Conservation (phyloP, 2,888 invertebrate species). For the Maniola hyperantus region DNA sequence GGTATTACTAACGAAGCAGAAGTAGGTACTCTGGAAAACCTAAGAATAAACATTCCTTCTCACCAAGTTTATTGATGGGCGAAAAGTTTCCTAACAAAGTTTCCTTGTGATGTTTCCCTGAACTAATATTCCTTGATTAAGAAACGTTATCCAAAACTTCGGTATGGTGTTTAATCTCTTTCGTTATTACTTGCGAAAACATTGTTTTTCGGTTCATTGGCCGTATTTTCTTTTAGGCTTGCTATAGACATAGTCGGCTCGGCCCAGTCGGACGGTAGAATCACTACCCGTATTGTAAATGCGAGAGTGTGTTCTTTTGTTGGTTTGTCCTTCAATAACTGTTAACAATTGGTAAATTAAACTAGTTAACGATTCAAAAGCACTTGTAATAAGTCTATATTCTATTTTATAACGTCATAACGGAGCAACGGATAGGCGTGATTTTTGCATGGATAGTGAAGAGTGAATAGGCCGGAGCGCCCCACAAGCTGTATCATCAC, state of each 20-base stretch:
- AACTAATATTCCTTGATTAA: slow-evolving; percentile 27
- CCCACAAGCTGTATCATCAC: too few species aligned
- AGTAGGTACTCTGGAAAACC: background rate
- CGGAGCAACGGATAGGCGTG: too few species aligned
- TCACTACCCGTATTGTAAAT: background rate
- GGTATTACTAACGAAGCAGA: too few species aligned
- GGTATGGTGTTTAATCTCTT: slow-evolving; percentile 23
- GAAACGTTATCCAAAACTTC: slow-evolving; percentile 18
- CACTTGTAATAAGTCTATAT: too few species aligned
- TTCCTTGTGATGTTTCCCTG: slow-evolving; percentile 20
- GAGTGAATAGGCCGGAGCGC: too few species aligned
- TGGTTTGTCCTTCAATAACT: too few species aligned
- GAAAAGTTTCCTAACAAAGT: slow-evolving; percentile 2
- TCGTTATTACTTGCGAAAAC: slow-evolving; percentile 25
- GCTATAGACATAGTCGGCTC: background rate
- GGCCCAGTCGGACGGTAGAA: background rate
- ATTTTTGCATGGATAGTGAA: too few species aligned
- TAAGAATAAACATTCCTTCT: slow-evolving; percentile 3
- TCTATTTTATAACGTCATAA: too few species aligned
- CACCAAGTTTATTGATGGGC: slow-evolving; percentile 1
- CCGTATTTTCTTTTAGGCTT: slow-evolving; percentile 5
- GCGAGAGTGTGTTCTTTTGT: too few species aligned
- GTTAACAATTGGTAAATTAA: too few species aligned
- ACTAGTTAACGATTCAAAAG: too few species aligned
- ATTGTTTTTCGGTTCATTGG: slow-evolving; percentile 14